These are phyloP conservation scores for Melanerpes formicivorus DNA, from an alignment of 2,113 vertebrate genomes.

Conservation along the genomic window DNA sequence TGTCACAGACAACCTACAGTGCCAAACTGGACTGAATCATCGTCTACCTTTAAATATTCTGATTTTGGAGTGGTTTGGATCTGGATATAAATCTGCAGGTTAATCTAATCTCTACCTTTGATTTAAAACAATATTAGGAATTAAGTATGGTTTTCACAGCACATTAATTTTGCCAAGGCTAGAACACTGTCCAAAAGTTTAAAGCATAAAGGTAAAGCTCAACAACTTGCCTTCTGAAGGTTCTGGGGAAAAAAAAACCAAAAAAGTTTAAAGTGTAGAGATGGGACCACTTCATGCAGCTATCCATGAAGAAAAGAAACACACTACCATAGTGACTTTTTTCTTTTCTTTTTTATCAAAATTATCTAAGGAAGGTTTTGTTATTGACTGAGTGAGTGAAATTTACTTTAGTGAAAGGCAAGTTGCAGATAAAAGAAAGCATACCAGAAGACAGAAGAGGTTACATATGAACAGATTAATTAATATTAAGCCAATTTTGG, in stretches of 20 bases:
- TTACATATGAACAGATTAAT: background rate
- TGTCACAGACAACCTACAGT: background rate
- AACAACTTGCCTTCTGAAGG: background rate
- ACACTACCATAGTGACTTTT: background rate
- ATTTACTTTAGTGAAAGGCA: background rate
- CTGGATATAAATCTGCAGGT: background rate
- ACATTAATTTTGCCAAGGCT: background rate
- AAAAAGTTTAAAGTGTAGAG: background rate
- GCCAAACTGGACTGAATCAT: background rate
- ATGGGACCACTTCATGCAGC: background rate
- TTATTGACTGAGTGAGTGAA: background rate
- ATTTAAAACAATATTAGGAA: background rate
- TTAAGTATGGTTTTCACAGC: background rate
- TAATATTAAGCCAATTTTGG: background rate
- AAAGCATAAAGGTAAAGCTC: background rate
- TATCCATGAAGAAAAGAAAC: background rate
- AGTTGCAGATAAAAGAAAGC: background rate
- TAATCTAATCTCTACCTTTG: background rate
- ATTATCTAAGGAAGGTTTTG: background rate
- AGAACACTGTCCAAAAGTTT: background rate
- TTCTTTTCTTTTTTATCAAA: background rate
- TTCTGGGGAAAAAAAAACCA: background rate
- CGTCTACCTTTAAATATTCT: background rate
- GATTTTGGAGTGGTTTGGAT: background rate
- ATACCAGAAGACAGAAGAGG: background rate